These are phyloP conservation scores for Drosophila orena DNA, from an alignment of 1,140 invertebrate genomes.

Conservation along the genomic window DNA sequence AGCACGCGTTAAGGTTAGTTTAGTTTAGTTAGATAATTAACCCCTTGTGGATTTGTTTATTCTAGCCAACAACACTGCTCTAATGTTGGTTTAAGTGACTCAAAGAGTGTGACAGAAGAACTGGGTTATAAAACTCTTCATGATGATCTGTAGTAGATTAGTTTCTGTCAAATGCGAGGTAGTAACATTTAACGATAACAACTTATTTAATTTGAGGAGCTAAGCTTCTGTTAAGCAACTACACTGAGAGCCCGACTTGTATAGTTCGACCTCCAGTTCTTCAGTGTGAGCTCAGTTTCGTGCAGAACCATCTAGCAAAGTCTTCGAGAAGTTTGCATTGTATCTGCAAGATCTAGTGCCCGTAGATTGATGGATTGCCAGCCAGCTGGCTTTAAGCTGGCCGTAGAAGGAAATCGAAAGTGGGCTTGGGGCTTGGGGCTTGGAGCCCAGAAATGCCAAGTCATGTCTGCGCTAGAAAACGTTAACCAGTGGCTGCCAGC, in stretches of 20 bases:
- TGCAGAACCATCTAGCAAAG: not conserved
- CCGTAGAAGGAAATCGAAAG: constrained; percentile 62
- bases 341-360: no score
- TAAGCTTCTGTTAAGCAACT: not conserved
- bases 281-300: not conserved
- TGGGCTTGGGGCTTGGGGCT: constrained; percentile 28
- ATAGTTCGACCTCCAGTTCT: not conserved
- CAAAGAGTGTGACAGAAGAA: not conserved
- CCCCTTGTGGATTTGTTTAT: not conserved
- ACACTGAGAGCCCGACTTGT: not conserved
- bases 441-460: constrained; percentile 52
- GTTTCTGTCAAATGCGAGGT: not conserved
- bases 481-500: constrained; percentile 6
- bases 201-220: constrained; percentile 6
- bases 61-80: not conserved
- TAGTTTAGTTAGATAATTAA: not conserved
- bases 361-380: constrained; percentile 25
- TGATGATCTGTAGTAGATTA: no score
- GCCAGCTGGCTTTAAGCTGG: constrained; percentile 10
- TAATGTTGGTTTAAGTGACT: not conserved
- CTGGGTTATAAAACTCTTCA: not conserved
- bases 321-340: not conserved
- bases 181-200: not conserved
- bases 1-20: not conserved
- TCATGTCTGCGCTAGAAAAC: constrained; percentile 49